A percentile compares a stretch with the other conserved stretches of the same genome.
Conservation (phyloP, 2,797 vertebrate genomes). For the Pseudocheirus occidentalis region DNA sequence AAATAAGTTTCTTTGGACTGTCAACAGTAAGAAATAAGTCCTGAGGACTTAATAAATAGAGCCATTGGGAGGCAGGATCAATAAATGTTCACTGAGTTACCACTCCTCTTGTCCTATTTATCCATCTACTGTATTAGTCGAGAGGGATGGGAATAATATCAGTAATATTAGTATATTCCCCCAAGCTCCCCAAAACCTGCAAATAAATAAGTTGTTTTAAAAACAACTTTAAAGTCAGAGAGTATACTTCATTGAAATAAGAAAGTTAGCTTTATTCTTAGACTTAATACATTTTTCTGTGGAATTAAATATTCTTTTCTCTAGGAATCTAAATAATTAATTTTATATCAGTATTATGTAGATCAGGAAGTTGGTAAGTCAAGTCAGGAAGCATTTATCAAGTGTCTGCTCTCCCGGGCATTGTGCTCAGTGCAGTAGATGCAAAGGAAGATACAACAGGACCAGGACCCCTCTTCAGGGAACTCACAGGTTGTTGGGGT, state of each 20-base stretch:
- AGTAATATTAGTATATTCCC: background rate
- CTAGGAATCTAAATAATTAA: background rate
- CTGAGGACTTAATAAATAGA: background rate
- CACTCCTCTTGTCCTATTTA: background rate
- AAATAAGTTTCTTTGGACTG: background rate
- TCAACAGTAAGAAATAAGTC: background rate
- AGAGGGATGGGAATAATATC: background rate
- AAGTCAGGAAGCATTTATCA: background rate
- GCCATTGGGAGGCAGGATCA: background rate
- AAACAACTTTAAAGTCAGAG: background rate
- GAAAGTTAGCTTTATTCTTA: too few relatives aligned
- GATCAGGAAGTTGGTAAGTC: background rate
- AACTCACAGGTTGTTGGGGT: background rate
- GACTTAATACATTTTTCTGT: too few relatives aligned
- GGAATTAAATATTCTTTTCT: too few relatives aligned
- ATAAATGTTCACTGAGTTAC: background rate
- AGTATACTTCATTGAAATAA: background rate
- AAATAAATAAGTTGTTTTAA: background rate
- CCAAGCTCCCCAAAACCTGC: background rate
- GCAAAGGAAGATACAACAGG: background rate
- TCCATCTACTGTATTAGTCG: background rate
- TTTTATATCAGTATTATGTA: background rate
- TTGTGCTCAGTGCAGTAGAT: background rate
- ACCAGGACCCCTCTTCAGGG: background rate
- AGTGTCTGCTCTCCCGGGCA: background rate